phyloP scores from a whole-genome alignment of 2,888 invertebrate species.

The Hypena proboscidalis region DNA sequence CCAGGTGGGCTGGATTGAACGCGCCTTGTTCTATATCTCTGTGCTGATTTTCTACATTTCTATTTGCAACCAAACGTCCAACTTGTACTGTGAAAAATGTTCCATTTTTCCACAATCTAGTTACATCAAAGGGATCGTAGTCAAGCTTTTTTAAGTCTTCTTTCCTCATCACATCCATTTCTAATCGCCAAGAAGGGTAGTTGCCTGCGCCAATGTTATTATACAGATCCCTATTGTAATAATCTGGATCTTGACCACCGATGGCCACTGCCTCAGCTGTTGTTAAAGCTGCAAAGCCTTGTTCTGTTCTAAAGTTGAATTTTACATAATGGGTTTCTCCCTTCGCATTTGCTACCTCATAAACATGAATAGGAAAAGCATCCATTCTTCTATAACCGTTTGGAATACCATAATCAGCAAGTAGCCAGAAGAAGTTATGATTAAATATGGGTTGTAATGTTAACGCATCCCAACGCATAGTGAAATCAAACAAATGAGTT shows the following conservation, averaged over 20 bases:
- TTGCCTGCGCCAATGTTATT: constrained; percentile 90
- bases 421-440: constrained; percentile 90
- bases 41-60: constrained; percentile 79
- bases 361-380: constrained; percentile 95
- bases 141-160: constrained; percentile 61
- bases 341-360: constrained; percentile 91
- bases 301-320: constrained; percentile 95
- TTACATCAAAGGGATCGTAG: constrained; percentile 77
- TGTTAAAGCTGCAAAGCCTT: constrained; percentile 91
- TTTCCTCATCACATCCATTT: constrained; percentile 70
- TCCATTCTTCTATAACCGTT: constrained; percentile 95
- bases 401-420: constrained; percentile 94
- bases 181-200: constrained; percentile 75
- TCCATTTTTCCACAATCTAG: constrained; percentile 70
- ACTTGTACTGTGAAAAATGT: constrained; percentile 79
- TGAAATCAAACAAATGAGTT: constrained; percentile 64
- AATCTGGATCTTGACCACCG: constrained; percentile 91
- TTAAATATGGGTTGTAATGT: constrained; percentile 86
- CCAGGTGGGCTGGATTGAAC: constrained; percentile 64
- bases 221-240: constrained; percentile 92
- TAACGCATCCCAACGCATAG: constrained; percentile 81
- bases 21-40: constrained; percentile 80
- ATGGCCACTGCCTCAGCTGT: constrained; percentile 87
- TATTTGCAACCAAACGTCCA: constrained; percentile 75
- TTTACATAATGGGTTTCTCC: constrained; percentile 90